Base-by-base conservation (phyloP, 1,140 invertebrate genomes). In the Zelostemma sp. region DNA sequence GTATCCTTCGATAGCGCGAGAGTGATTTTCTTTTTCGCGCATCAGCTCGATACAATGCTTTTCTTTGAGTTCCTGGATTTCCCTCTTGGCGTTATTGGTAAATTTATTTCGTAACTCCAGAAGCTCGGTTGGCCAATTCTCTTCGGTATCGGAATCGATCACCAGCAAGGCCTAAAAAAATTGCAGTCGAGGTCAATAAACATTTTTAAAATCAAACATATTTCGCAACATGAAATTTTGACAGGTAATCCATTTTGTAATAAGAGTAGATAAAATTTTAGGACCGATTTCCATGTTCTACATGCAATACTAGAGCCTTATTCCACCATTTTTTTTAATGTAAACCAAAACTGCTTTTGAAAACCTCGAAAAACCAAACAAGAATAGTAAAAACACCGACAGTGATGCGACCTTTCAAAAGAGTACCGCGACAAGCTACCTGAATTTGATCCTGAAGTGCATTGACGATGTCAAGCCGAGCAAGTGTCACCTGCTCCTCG, bases 51-150 rank as follows among this genome's bases (percentile, higher is more conserved):
- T 19, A 1, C 50, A 21, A 58, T 88, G 85, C 8, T 73, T 45
- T 18, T 80, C 63, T 56, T 83, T 83, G 2, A 88, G 59, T 16
- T 77, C 55, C 19, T 78, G 69, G 0, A 87, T 84, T 75, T 90
- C 85, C 51, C 80, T 78, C 73, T 88, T 87, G 62, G 88, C 87
- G 53, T 88, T 90, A 9, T 86, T 87, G 28, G 90, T 89, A 50
- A 92, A 90, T 81, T 89, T 90, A 74, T 92, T 89, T 1, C 90
- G 80, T 18, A 93, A 74, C 57, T 89, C 87, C 21, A 92, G 82
- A 43, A 93, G 82, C 78, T 93, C 91, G 38, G 88, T 72, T 4
- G 91, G 91, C 90, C 91, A 91, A 75, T 89, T 78, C 35, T 80
- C 88, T 60, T 89, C 87, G 62, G 89, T 86, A 47, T 91, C 89